Evolutionary conservation across 2,888 invertebrate genomes (phyloP), one percentile per base, ranked within the genome.

Genomic region (Amphipyra berbera): DNA sequence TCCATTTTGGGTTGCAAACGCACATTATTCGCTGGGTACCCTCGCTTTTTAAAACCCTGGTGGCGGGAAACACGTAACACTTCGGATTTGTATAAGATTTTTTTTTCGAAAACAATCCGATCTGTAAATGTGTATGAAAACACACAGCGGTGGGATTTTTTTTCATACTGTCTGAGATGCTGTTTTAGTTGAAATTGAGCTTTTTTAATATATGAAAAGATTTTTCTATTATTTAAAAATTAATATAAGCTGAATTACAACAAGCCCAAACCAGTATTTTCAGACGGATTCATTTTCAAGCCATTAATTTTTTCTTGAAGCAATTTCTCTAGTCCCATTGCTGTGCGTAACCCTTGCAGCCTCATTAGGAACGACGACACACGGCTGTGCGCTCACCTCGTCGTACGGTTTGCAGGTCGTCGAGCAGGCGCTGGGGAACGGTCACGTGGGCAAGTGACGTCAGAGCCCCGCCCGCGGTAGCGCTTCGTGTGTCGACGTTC

Each of bases 351-450:
- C 71, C 80, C 79, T 81, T 76, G 79, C 81, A 87, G 90, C 93
- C 92, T 88, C 90, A 89, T 84, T 90, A 90, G 93, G 94, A 91
- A 93, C 94, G 94, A 90, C 94, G 94, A 93, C 94, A 94, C 94
- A 94, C 93, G 90, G 91, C 90, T 90, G 90, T 85, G 90, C 87
- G 90, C 90, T 91, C 85, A 90, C 86, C 78, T 72, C 83, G 87
- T 83, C 87, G 87, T 84, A 89, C 89, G 88, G 88, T 90, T 93
- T 92, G 83, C 94, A 94, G 94, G 94, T 94, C 84, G 89, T 82
- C 86, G 91, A 91, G 79, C 84, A 86, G 77, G 79, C 88, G 69
- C 68, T 88, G 86, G 92, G 91, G 85, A 94, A 92, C 89, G 93
- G 93, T 81, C 92, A 92, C 82, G 82, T 86, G 83, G 84, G 83